Evolutionary conservation across 2,113 vertebrate species (phyloP).

Genomic region (Ailuropoda melanoleuca): DNA sequence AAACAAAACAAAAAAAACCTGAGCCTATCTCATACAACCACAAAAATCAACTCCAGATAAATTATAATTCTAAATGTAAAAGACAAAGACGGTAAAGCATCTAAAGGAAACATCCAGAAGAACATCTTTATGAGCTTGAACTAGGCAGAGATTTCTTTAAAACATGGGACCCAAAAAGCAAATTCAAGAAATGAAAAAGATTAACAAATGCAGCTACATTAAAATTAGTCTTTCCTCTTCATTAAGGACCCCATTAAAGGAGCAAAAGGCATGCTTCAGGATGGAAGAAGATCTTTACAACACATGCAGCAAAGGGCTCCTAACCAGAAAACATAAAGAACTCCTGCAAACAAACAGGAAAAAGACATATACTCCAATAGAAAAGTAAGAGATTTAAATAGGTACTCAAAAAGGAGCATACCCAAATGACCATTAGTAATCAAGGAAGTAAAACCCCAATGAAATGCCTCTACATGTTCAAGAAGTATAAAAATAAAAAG

Average conservation of each 20-base stretch:
- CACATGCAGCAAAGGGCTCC: slow-evolving; percentile 15
- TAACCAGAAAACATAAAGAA: slow-evolving; percentile 6
- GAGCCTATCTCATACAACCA: background rate
- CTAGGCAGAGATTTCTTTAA: background rate
- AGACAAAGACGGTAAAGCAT: background rate
- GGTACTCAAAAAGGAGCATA: slow-evolving; percentile 11
- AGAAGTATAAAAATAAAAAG: slow-evolving; percentile 33
- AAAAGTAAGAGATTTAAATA: slow-evolving; percentile 9
- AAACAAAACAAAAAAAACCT: background rate
- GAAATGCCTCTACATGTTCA: background rate
- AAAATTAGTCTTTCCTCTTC: slow-evolving; percentile 14
- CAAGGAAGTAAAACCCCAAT: background rate
- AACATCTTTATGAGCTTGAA: background rate
- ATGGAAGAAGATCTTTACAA: slow-evolving; percentile 9
- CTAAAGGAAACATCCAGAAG: background rate
- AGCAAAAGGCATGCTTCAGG: background rate
- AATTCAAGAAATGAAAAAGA: slow-evolving; percentile 29
- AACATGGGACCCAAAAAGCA: background rate
- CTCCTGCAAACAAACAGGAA: background rate
- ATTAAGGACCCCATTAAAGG: background rate
- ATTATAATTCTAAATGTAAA: slow-evolving; percentile 38
- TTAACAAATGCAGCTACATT: background rate
- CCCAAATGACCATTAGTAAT: background rate
- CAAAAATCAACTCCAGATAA: slow-evolving; percentile 19
- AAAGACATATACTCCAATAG: background rate